Evolutionary conservation across 2,888 invertebrate genomes (phyloP).

Genomic region (Hirtodrosophila trivittata): DNA sequence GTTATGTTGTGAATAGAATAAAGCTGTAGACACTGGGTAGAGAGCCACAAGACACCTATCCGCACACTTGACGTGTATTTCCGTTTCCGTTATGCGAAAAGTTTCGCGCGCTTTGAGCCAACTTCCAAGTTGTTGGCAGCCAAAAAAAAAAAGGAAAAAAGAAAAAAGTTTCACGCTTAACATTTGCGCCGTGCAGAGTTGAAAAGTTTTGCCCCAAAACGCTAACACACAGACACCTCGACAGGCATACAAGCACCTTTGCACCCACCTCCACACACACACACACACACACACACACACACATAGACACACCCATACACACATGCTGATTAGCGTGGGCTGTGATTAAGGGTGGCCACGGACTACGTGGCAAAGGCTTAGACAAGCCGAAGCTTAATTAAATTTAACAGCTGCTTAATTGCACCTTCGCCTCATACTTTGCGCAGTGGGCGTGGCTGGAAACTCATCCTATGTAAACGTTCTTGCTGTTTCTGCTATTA

Average conservation of each 20-base stretch:
- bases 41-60: slow-evolving; percentile 65
- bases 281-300: slow-evolving; percentile 13
- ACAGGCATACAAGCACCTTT: slow-evolving; percentile 29
- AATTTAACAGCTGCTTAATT: slow-evolving; percentile 79
- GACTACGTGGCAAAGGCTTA: slow-evolving; percentile 60
- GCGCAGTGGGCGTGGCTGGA: slow-evolving; percentile 27
- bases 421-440: slow-evolving; percentile 37
- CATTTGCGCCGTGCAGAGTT: slow-evolving; percentile 70
- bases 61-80: slow-evolving; percentile 75
- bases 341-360: slow-evolving; percentile 41
- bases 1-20: slow-evolving; percentile 10
- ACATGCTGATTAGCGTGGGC: slow-evolving; percentile 69
- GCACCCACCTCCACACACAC: slow-evolving; percentile 15
- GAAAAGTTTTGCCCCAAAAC: slow-evolving; percentile 62
- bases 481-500: slow-evolving; percentile 52
- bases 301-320: slow-evolving; percentile 17
- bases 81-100: slow-evolving; percentile 79
- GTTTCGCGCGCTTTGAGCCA: slow-evolving; percentile 55
- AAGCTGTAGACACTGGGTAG: slow-evolving; percentile 14
- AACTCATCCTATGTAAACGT: slow-evolving; percentile 7
- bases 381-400: slow-evolving; percentile 70
- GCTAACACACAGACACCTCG: slow-evolving; percentile 24
- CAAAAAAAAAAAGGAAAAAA: slow-evolving; percentile 22
- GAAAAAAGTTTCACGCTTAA: slow-evolving; percentile 70
- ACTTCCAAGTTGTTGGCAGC: slow-evolving; percentile 43